Conservation (phyloP, 2,888 invertebrate species). For the Philereme transversata region DNA sequence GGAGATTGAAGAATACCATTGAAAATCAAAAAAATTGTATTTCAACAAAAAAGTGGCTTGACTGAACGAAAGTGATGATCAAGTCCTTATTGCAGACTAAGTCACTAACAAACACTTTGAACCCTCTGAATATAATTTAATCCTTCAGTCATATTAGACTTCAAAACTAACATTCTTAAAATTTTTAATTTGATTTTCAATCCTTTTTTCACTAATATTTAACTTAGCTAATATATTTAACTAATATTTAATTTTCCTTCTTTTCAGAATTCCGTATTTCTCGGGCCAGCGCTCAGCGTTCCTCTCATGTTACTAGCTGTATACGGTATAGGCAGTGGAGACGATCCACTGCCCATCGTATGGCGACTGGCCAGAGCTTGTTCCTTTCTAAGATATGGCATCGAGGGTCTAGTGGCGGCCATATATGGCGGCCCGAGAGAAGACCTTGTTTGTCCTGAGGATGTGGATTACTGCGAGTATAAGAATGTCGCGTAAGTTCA, state of each 20-base stretch:
- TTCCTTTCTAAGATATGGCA: slow-evolving; percentile 92
- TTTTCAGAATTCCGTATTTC: slow-evolving; percentile 92
- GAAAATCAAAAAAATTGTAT: not conserved
- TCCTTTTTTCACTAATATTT: too few relatives aligned
- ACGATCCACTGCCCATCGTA: slow-evolving; percentile 87
- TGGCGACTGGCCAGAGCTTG: slow-evolving; percentile 91
- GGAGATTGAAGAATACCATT: not conserved
- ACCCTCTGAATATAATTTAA: not conserved
- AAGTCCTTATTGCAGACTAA: not conserved
- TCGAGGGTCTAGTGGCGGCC: slow-evolving; percentile 91
- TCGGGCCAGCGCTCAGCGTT: slow-evolving; percentile 94
- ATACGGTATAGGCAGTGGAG: slow-evolving; percentile 93
- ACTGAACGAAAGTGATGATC: too few relatives aligned
- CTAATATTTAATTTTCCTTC: not conserved
- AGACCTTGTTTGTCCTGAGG: slow-evolving; percentile 89
- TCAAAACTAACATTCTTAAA: too few relatives aligned
- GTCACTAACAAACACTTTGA: not conserved
- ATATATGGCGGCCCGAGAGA: slow-evolving; percentile 91
- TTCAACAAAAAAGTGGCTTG: too few relatives aligned
- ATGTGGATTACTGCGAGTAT: slow-evolving; percentile 90
- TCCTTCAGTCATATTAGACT: not conserved
- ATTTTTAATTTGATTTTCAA: too few relatives aligned
- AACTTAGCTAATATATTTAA: not conserved
- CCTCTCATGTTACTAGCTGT: slow-evolving; percentile 95
- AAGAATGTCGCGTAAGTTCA: slow-evolving; percentile 84